phyloP scores from a whole-genome alignment of 2,888 invertebrate genomes.

The Laspeyria flexula region DNA sequence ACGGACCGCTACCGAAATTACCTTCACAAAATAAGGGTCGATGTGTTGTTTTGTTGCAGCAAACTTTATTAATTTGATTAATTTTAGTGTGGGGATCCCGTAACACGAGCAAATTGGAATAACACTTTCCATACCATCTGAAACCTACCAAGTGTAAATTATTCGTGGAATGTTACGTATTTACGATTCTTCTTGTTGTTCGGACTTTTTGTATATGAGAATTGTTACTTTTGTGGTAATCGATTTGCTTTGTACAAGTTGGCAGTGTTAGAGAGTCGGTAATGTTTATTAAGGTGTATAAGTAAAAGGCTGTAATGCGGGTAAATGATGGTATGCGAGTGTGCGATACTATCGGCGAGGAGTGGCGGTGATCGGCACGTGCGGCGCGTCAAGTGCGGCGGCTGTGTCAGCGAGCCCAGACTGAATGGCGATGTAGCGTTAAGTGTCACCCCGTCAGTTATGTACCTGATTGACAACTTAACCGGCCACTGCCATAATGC shows the following conservation, averaged over 20 bases:
- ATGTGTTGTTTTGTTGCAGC: constrained; percentile 64
- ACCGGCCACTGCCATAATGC: constrained; percentile 52
- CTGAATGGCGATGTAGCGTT: constrained; percentile 60
- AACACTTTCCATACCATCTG: constrained; percentile 44
- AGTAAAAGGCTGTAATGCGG: constrained; percentile 7
- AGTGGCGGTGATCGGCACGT: constrained; percentile 82
- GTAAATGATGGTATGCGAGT: constrained; percentile 39
- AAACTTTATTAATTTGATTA: constrained; percentile 74
- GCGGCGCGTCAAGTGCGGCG: constrained; percentile 72
- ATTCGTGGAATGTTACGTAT: constrained; percentile 25
- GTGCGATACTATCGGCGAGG: constrained; percentile 69
- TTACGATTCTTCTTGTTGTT: constrained; percentile 22
- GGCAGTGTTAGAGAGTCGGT: neutral
- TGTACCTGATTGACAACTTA: constrained; percentile 73
- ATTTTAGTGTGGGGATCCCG: constrained; percentile 59
- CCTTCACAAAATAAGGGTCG: constrained; percentile 69
- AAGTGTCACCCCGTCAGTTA: constrained; percentile 73
- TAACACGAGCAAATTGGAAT: constrained; percentile 40
- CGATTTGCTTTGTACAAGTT: neutral
- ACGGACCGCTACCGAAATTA: constrained; percentile 66
- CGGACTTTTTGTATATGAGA: constrained; percentile 10
- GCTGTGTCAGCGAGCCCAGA: constrained; percentile 66
- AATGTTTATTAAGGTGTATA: constrained; percentile 5
- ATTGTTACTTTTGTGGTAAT: constrained; percentile 6
- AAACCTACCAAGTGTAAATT: constrained; percentile 26